Evolutionary conservation across 2,888 invertebrate species (phyloP).

Genomic region (Stenchaetothrips biformis): DNA sequence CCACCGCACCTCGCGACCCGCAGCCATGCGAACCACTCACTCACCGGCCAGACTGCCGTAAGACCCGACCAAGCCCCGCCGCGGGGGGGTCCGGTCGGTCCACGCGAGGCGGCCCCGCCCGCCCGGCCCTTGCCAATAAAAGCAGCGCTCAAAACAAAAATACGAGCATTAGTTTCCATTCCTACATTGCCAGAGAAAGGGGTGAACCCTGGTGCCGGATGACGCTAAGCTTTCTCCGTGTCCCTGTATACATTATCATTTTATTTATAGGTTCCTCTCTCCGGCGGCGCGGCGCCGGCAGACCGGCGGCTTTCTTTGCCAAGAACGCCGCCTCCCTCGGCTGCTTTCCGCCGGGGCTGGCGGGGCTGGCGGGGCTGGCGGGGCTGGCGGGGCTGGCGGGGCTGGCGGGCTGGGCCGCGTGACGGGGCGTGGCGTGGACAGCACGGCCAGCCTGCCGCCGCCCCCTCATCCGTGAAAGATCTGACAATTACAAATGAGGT

Average conservation of each 20-base stretch:
- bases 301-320: slow-evolving; percentile 8
- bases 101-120: too few species aligned
- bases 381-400: not conserved
- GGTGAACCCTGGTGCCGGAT: not conserved
- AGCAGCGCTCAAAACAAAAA: not conserved
- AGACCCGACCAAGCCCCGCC: too few species aligned
- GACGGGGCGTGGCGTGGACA: not conserved
- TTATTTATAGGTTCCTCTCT: slow-evolving; percentile 8
- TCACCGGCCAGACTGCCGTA: too few species aligned
- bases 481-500: slow-evolving; percentile 25
- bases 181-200: not conserved
- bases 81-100: too few species aligned
- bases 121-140: not conserved
- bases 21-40: too few species aligned
- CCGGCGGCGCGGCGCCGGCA: not conserved
- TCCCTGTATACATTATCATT: slow-evolving; percentile 19
- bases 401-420: not conserved
- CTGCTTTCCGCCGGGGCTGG: not conserved
- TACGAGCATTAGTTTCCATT: not conserved
- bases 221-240: not conserved
- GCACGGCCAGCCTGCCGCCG: too few species aligned
- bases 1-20: too few species aligned
- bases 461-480: slow-evolving; percentile 19
- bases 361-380: too few species aligned
- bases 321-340: not conserved